Evolutionary conservation across 2,113 vertebrate species (phyloP), one percentile per base, ranked within the genome.

Genomic region (Burhinus oedicnemus): DNA sequence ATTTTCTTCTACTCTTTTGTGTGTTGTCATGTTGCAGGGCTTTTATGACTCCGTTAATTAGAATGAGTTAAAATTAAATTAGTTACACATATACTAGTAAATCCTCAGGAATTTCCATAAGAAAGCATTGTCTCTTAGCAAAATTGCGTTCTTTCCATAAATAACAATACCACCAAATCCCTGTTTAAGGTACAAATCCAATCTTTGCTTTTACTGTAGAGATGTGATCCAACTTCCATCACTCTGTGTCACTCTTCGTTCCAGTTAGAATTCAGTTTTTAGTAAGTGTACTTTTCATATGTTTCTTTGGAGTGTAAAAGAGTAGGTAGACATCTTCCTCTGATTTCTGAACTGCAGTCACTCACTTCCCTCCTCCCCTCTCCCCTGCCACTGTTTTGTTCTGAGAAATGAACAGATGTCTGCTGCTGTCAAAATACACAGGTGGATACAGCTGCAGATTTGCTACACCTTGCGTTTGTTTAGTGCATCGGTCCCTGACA

Each of bases 311-410:
- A 49, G 15, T 16, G 6, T 38, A 60, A 66, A 71, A 30, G 9
- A 77, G 4, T 25, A 42, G 13, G 8, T 18, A 65, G 25, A 38
- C 2, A 0, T 25, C 9, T 64, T 81, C 34, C 40, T 70, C 26
- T 62, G 30, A 61, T 47, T 83, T 76, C 23, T 83, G 22, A 58
- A 55, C 15, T 23, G 4, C 15, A 65, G 12, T 55, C 8, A 52
- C 4, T 81, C 8, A 21, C 15, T 22, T 61, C 12, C 15, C 29
- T 4, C 3, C 3, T 2, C 8, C 4, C 5, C 6, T 5, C 22
- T 32, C 6, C 19, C 12, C 25, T 1, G 0, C 6, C 19, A 10
- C 25, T 1, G 0, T 62, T 86, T 86, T 66, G 4, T 40, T 80
- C 15, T 80, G 44, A 44, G 32, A 60, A 77, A 34, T 8, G 3